Conservation (phyloP, 2,888 invertebrate species). For the Stictocephala bisonia region DNA sequence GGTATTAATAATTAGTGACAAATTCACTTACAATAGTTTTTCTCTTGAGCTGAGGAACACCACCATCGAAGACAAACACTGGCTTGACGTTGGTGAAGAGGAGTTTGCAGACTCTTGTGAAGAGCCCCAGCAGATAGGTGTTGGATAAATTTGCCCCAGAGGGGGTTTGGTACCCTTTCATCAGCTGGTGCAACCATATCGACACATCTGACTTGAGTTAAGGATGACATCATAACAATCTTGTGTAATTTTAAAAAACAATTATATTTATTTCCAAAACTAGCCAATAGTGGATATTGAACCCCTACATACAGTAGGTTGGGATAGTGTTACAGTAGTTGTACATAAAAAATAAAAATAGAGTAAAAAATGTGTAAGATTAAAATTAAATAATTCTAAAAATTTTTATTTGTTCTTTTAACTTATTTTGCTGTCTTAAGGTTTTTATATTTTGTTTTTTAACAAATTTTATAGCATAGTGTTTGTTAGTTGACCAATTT, state of each 20-base stretch:
- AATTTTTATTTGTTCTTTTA: too few relatives aligned
- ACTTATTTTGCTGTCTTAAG: too few relatives aligned
- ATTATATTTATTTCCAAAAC: not conserved
- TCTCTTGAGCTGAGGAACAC: conserved; percentile 89
- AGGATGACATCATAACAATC: too few relatives aligned
- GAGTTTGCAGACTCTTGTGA: conserved; percentile 94
- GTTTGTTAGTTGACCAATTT: too few relatives aligned
- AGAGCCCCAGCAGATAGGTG: conserved; percentile 93
- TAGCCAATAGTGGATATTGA: too few relatives aligned
- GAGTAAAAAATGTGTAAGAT: too few relatives aligned
- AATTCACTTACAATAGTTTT: conserved; percentile 92
- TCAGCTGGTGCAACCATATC: conserved; percentile 98
- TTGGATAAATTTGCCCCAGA: conserved; percentile 85
- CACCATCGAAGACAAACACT: conserved; percentile 98
- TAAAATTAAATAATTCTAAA: too few relatives aligned
- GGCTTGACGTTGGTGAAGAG: conserved; percentile 96
- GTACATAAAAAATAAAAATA: too few relatives aligned
- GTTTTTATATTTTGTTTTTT: too few relatives aligned
- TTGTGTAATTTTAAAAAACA: conserved; percentile 53
- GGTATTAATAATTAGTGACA: not conserved
- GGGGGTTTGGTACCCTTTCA: conserved; percentile 93
- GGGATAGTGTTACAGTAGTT: too few relatives aligned
- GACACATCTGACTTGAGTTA: conserved; percentile 82
- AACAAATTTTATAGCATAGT: too few relatives aligned
- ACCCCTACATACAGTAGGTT: too few relatives aligned